Evolutionary conservation across 2,113 vertebrate species (phyloP), one percentile per base, ranked within the genome.

Genomic region (Tyrannus savana): DNA sequence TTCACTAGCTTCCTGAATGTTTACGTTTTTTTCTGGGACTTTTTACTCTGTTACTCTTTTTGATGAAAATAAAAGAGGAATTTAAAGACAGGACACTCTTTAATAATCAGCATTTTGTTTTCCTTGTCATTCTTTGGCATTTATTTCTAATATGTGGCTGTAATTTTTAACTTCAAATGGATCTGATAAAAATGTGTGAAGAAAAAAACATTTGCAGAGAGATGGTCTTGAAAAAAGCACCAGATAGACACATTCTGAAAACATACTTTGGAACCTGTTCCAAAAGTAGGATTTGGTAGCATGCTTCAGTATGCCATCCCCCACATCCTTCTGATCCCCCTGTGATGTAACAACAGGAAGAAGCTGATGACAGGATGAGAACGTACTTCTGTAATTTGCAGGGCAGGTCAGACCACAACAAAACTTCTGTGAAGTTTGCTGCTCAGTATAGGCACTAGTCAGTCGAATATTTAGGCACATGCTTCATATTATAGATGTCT

Each of bases 281-380:
- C 12, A 63, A 50, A 14, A 1, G 2, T 60, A 25, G 3, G n/a
- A 35, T 63, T 77, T 67, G 10, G 55, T 66, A n/a, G 10, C 13
- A 86, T 0, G 0, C 12, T 14, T 62, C 22, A 49, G 31, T 41
- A 3, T 21, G 14, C 15, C n/a, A 50, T 46, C 7, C 9, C 33
- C 39, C 7, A 37, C 6, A 41, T 35, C 23, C 5, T 9, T 14
- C 12, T 78, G 72, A 15, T 50, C 18, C 19, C 0, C 0, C 9
- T 78, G 7, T 28, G 22, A 58, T 10, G 19, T 16, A 74, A 37
- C 0, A 0, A 47, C 15, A 56, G 18, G 8, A 59, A 27, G 83
- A 68, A 79, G 6, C 39, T 64, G 17, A 23, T 37, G 64, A 37
- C 16, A 76, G 53, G 41, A 59, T 1, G 2, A 75, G 28, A 10